Percentiles rank a stretch among this genome's conserved stretches.
These are phyloP conservation scores for Leptodactylus fuscus DNA, from an alignment of 2,113 vertebrate species.

Conservation along the genomic window DNA sequence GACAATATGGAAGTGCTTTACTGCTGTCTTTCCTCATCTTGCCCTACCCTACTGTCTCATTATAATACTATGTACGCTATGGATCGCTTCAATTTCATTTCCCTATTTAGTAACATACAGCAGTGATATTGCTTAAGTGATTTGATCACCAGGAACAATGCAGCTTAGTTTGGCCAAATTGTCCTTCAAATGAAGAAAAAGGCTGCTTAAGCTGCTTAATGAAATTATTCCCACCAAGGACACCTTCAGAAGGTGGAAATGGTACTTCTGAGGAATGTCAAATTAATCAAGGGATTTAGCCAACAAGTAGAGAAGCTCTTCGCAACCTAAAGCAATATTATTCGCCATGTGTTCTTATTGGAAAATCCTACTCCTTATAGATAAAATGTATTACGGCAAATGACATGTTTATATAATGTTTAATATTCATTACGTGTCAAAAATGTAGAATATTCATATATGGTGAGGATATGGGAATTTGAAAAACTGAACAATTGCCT, in stretches of 20 bases:
- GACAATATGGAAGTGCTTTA: slow-evolving; percentile 1
- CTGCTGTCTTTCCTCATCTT: background rate
- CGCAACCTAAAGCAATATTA: background rate
- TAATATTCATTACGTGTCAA: background rate
- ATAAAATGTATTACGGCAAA: background rate
- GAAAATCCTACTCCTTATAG: background rate
- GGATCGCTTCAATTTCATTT: slow-evolving; percentile 37
- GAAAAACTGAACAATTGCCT: background rate
- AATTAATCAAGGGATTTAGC: slow-evolving; percentile 41
- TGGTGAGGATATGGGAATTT: too few relatives aligned
- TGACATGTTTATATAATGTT: background rate
- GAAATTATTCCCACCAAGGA: slow-evolving; percentile 55
- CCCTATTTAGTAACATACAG: slow-evolving; percentile 38
- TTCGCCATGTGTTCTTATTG: background rate
- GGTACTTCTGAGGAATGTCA: slow-evolving; percentile 47
- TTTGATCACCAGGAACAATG: slow-evolving; percentile 50
- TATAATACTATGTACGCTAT: slow-evolving; percentile 11
- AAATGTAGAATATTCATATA: background rate
- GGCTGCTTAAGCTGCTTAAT: slow-evolving; percentile 45
- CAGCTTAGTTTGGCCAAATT: slow-evolving; percentile 41
- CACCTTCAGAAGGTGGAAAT: slow-evolving; percentile 49
- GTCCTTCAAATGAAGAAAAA: slow-evolving; percentile 44
- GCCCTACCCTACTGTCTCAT: slow-evolving; percentile 1
- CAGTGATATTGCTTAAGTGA: slow-evolving; percentile 43
- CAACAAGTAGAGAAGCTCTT: background rate